These are phyloP conservation scores for Morpho helenor DNA, from an alignment of 2,888 invertebrate species.

Conservation along the genomic window DNA sequence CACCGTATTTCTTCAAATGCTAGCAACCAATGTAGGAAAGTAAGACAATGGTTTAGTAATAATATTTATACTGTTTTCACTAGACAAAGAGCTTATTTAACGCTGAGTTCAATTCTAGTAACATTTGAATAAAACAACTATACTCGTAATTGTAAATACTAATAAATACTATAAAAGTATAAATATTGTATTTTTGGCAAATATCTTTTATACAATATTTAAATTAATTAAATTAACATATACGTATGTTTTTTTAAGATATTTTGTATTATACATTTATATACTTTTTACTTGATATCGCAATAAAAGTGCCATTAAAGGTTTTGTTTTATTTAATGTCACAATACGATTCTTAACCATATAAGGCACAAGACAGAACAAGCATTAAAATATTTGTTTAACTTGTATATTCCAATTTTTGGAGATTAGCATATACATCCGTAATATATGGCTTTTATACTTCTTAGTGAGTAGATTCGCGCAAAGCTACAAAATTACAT, in stretches of 20 bases:
- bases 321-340: conserved; percentile 28
- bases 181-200: too few relatives aligned
- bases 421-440: too few relatives aligned
- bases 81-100: conserved; percentile 59
- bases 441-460: neutral
- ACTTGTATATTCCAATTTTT: too few relatives aligned
- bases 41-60: conserved; percentile 49
- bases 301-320: conserved; percentile 24
- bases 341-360: conserved; percentile 5
- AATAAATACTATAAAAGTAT: neutral
- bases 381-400: neutral
- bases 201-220: neutral
- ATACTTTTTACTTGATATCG: conserved; percentile 4
- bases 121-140: conserved; percentile 52
- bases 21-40: conserved; percentile 36
- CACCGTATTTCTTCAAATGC: conserved; percentile 38
- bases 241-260: conserved; percentile 4
- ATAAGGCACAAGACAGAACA: neutral
- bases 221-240: conserved; percentile 14
- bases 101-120: conserved; percentile 60
- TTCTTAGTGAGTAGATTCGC: neutral
- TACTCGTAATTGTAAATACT: conserved; percentile 14
- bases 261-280: conserved; percentile 7
- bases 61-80: conserved; percentile 45
- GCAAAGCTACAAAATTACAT: neutral